Evolutionary conservation across 1,140 invertebrate species (phyloP).

Genomic region (Drosophila tristis): DNA sequence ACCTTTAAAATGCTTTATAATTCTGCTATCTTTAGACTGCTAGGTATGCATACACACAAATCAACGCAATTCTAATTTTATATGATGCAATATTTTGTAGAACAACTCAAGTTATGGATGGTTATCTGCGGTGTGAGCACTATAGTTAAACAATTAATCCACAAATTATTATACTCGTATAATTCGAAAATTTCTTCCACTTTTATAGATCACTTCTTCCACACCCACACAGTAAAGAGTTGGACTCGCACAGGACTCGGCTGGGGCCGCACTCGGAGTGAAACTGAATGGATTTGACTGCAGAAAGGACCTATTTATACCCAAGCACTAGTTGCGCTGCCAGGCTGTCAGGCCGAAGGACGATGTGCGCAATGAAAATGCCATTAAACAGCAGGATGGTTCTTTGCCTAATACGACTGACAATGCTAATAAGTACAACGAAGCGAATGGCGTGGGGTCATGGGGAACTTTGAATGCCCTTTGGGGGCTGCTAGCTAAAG

Average conservation of each 20-base stretch:
- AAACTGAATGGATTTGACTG: constrained; percentile 40
- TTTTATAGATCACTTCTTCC: background rate
- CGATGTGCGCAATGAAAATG: constrained; percentile 32
- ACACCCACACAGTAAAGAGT: background rate
- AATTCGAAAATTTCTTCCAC: background rate
- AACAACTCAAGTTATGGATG: too few relatives aligned
- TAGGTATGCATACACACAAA: too few relatives aligned
- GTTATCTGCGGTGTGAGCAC: too few relatives aligned
- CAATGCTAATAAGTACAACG: constrained; percentile 26
- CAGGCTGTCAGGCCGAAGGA: constrained; percentile 7
- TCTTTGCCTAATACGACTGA: constrained; percentile 41
- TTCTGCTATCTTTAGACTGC: too few relatives aligned
- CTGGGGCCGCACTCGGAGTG: constrained; percentile 18
- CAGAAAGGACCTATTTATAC: constrained; percentile 64
- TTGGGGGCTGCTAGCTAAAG: background rate
- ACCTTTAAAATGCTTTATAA: too few relatives aligned
- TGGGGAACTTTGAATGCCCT: background rate
- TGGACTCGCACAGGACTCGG: constrained; percentile 26
- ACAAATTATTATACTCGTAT: background rate
- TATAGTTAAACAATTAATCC: too few relatives aligned
- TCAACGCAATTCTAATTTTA: too few relatives aligned
- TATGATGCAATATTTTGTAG: too few relatives aligned
- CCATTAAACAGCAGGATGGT: constrained; percentile 48
- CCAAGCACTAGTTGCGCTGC: constrained; percentile 17
- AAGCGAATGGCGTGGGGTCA: background rate